Evolutionary conservation across 2,888 invertebrate species (phyloP).

Genomic region (Rotaria sp.): DNA sequence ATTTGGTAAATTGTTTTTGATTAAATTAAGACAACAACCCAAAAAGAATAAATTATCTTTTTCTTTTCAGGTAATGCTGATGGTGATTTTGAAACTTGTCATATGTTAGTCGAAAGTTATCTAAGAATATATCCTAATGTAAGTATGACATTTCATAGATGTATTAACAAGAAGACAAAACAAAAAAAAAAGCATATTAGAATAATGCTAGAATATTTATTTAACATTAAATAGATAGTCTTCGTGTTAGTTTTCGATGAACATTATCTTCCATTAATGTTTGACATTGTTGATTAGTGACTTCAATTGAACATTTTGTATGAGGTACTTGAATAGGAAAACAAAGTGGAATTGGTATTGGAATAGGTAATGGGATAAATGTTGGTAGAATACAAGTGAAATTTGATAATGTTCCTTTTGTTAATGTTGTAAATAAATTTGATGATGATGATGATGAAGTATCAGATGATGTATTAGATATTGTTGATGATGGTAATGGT

Average conservation of each 20-base stretch:
- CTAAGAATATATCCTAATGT: constrained; percentile 65
- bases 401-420: neutral
- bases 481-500: neutral
- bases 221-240: neutral
- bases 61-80: constrained; percentile 60
- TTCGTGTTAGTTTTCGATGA: neutral
- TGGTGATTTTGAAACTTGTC: constrained; percentile 71
- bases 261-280: neutral
- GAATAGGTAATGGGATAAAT: constrained; percentile 21
- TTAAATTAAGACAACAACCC: no score
- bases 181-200: no score
- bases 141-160: constrained; percentile 41
- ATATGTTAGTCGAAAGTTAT: constrained; percentile 63
- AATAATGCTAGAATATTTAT: neutral
- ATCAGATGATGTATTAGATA: neutral
- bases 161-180: neutral
- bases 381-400: constrained; percentile 7
- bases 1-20: constrained; percentile 60
- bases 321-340: neutral
- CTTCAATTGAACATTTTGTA: neutral
- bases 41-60: neutral
- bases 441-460: neutral
- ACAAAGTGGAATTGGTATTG: neutral
- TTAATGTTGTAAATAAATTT: constrained; percentile 7
- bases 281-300: neutral